phyloP scores from a whole-genome alignment of 2,797 vertebrate genomes.

The Urosaurus nigricauda region DNA sequence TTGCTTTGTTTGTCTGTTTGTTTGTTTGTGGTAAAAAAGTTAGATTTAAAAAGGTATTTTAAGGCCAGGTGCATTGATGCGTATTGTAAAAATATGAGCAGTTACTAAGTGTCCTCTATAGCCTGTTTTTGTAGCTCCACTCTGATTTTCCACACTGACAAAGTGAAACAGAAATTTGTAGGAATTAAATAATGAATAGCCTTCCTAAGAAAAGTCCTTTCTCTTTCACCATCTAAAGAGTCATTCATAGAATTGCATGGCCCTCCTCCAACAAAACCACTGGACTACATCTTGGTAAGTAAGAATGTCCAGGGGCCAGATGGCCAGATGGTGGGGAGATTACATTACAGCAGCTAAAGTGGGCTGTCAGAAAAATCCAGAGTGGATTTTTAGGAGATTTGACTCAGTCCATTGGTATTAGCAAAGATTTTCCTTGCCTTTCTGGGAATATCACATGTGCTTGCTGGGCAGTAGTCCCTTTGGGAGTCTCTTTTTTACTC shows the following conservation, averaged over 20 bases:
- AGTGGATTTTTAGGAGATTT: neutral
- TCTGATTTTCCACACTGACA: neutral
- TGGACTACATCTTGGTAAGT: conserved; percentile 3
- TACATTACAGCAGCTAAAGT: neutral
- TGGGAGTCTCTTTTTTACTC: too few relatives aligned
- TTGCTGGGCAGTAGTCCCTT: neutral
- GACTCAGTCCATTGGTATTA: neutral
- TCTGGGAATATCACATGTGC: neutral
- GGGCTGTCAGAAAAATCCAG: neutral
- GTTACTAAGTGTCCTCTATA: neutral
- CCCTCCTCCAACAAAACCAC: neutral
- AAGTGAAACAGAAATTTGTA: conserved; percentile 5
- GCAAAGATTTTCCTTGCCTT: neutral
- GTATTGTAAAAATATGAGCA: neutral
- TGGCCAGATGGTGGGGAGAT: neutral
- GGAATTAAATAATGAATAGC: conserved; percentile 3
- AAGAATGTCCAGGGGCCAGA: neutral
- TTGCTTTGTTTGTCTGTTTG: neutral
- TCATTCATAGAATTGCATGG: conserved; percentile 10
- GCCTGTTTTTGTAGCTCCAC: neutral
- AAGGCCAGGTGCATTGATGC: neutral
- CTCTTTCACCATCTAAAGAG: neutral
- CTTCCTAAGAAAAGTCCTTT: neutral
- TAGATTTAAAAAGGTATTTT: neutral
- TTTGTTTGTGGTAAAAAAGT: neutral